Evolutionary conservation across 2,797 vertebrate genomes (phyloP), one percentile per base, ranked within the genome.

Genomic region (Gallinago solitaria): DNA sequence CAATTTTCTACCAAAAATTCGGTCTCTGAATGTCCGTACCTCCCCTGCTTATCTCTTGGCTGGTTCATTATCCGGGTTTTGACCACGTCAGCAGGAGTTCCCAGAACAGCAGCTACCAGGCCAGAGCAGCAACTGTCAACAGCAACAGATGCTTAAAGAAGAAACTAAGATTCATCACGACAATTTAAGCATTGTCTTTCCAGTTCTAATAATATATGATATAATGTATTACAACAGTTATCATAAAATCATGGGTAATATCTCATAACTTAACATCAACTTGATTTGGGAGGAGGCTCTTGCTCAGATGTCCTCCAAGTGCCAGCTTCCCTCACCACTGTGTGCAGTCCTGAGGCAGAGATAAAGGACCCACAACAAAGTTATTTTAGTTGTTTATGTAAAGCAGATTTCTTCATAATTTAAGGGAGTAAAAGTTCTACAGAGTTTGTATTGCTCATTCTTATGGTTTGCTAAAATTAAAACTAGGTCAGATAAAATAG

Each of bases 21-120:
- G 0, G 13, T 69, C 14, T 71, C 48, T 0, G 0, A 35, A 32
- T 16, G 69, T 48, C 57, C 37, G 3, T 95, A 98, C 98, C 98
- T 98, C 93, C 98, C 98, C 79, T 98, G 97, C 65, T 95, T 90
- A 78, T 99, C 98, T 95, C 98, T 98, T 1, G 98, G 98, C 90
- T 99, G 98, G 95, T 99, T 99, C 98, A 99, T 99, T 94, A 99
- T 98, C 94, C 98, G 97, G 25, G 98, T 99, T 97, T 99, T 99
- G 91, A 99, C 97, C 51, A 99, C 98, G 9, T 99, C 98, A 4
- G 98, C 98, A 56, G 98, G 98, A 41, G 98, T 98, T 96, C 98
- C 98, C 97, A 99, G 96, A 70, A 98, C 97, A 96, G 98, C 98
- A 35, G 98, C 98, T 41, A 99, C 98, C 77, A 99, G 90, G 90